Evolutionary conservation across 2,797 vertebrate genomes (phyloP), one percentile per base, ranked within the genome.

Genomic region (Sebastes cheni): DNA sequence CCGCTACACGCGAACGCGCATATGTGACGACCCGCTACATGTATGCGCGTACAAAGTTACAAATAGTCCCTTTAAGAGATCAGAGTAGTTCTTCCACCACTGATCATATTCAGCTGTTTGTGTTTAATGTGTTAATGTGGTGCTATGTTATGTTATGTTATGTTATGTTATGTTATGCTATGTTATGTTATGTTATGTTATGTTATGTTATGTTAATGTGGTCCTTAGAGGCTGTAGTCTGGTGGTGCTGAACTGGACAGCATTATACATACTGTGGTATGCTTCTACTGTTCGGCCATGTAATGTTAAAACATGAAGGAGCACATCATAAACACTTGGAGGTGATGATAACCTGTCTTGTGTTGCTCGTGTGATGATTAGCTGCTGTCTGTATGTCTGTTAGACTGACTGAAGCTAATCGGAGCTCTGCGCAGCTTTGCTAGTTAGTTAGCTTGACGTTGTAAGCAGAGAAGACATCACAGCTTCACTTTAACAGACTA

Each of bases 391-490:
- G 34, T 36, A 7, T 16, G 30, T 30, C 3, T 14, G 7, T 46
- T 16, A 5, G 25, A 25, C 25, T 56, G 59, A 65, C 30, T 79
- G 18, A 72, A 23, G 29, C 36, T 59, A 50, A 23, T 20, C 7
- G 18, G 52, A 3, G 16, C 6, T 4, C 16, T 13, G 12, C 36
- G 16, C 68, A 64, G 39, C 29, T 50, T 16, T 30, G 39, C 22
- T 64, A 67, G 56, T 61, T 36, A 2, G n/a, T 76, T 73, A 73
- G 68, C 70, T 25, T 14, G 11, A 65, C 5, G 7, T 7, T 7
- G 18, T 22, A 1, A 3, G 10, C 0, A 1, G 0, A 13, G 23
- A 4, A 39, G 5, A 42, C 36, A 16, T 30, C 14, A 25, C 14
- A 18, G 2, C 30, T 56, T 58, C 56, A 36, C 3, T 65, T 8